Percentiles rank a stretch among this genome's conserved stretches.
Conservation (phyloP, 1,140 invertebrate species). For the Hylyphantes graminicola region DNA sequence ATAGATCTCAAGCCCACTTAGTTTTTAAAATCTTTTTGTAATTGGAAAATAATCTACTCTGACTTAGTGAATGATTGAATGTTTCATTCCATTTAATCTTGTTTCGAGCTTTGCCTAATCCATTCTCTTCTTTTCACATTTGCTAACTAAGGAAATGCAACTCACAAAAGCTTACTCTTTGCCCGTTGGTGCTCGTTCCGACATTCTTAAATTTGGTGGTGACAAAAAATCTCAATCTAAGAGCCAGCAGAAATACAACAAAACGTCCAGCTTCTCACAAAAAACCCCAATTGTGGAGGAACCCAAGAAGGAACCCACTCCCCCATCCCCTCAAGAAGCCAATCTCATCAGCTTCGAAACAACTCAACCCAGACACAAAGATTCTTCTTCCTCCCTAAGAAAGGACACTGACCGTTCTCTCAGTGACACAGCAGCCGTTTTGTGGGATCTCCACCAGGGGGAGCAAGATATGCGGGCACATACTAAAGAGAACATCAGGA, state of each 20-base stretch:
- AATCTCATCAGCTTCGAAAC: not conserved
- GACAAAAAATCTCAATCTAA: slow-evolving; percentile 38
- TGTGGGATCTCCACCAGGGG: slow-evolving; percentile 56
- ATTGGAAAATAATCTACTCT: too few relatives aligned
- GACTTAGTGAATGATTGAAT: too few relatives aligned
- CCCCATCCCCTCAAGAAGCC: slow-evolving; percentile 7
- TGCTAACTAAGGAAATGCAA: slow-evolving; percentile 37
- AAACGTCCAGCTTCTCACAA: slow-evolving; percentile 1
- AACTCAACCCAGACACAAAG: not conserved
- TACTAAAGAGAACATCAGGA: slow-evolving; percentile 37
- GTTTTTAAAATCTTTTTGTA: too few relatives aligned
- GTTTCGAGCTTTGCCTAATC: too few relatives aligned
- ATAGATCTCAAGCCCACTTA: too few relatives aligned
- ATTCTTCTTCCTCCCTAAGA: slow-evolving; percentile 33
- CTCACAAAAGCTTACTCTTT: slow-evolving; percentile 56
- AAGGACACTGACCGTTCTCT: slow-evolving; percentile 47
- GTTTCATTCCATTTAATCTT: too few relatives aligned
- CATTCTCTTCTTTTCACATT: slow-evolving; percentile 27
- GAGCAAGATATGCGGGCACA: slow-evolving; percentile 18
- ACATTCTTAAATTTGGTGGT: slow-evolving; percentile 4
- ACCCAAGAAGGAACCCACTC: slow-evolving; percentile 9
- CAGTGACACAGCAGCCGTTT: slow-evolving; percentile 55
- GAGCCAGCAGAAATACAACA: slow-evolving; percentile 12
- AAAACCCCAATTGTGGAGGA: slow-evolving; percentile 13
- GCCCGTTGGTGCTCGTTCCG: slow-evolving; percentile 41